These are phyloP conservation scores for Myrmecobius fasciatus DNA, from an alignment of 2,113 vertebrate genomes.

Conservation along the genomic window DNA sequence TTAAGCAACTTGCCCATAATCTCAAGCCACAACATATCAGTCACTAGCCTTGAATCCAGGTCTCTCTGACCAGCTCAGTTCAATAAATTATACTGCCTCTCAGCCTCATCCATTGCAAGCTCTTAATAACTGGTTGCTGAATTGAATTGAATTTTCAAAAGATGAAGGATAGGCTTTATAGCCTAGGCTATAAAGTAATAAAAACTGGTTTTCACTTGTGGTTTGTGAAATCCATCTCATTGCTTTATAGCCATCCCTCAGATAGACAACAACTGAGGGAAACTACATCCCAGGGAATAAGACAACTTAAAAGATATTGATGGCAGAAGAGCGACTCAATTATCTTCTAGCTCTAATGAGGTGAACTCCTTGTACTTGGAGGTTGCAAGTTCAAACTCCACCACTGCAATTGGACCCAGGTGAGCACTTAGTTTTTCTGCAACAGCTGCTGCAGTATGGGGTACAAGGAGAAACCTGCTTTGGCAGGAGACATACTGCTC, in stretches of 20 bases:
- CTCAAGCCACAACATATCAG: neutral
- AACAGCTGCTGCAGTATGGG: slow-evolving; percentile 79
- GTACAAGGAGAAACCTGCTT: slow-evolving; percentile 78
- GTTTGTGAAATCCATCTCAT: slow-evolving; percentile 59
- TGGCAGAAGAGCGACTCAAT: slow-evolving; percentile 80
- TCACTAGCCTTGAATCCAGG: neutral
- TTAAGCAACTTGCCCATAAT: neutral
- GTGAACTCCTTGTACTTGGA: slow-evolving; percentile 79
- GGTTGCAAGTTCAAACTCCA: slow-evolving; percentile 80
- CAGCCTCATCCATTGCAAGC: neutral
- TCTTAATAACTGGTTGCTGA: neutral
- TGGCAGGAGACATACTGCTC: slow-evolving; percentile 79
- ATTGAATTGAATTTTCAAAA: neutral
- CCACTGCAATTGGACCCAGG: slow-evolving; percentile 78
- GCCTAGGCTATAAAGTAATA: slow-evolving; percentile 13
- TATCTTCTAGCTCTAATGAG: slow-evolving; percentile 83
- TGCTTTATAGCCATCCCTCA: slow-evolving; percentile 56
- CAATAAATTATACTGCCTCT: neutral
- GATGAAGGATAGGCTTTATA: neutral
- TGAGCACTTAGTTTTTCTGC: slow-evolving; percentile 80
- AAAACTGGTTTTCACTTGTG: slow-evolving; percentile 68
- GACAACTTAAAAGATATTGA: slow-evolving; percentile 80
- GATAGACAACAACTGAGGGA: slow-evolving; percentile 68
- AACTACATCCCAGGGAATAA: slow-evolving; percentile 76
- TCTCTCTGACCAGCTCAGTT: neutral